Evolutionary conservation across 2,888 invertebrate species (phyloP), one percentile per base, ranked within the genome.

Genomic region (Baronia brevicornis): DNA sequence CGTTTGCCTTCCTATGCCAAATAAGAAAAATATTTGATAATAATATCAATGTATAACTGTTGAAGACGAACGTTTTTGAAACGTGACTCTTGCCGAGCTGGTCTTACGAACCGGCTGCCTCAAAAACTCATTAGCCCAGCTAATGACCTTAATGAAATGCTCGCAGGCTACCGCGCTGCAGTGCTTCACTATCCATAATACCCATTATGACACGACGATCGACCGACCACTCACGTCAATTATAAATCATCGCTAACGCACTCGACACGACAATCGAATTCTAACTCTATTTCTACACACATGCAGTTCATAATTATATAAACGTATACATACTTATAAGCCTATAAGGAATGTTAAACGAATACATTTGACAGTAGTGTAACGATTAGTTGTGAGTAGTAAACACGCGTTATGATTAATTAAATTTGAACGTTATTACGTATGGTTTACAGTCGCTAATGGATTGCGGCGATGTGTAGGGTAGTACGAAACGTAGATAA

Each of bases 61-160:
- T n/a, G n/a, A n/a, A n/a, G n/a, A n/a, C n/a, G n/a, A n/a, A n/a
- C n/a, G n/a, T n/a, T n/a, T n/a, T n/a, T n/a, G n/a, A n/a, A n/a
- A n/a, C n/a, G n/a, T n/a, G n/a, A n/a, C n/a, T n/a, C n/a, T n/a
- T n/a, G n/a, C n/a, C n/a, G n/a, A n/a, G n/a, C n/a, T n/a, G 23
- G 11, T 30, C 18, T 31, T 44, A 40, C 41, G 46, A 38, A 46
- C 41, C 37, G 38, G 41, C 47, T 54, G 52, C 54, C 60, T 63
- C 56, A 60, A 72, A 64, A 60, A 54, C 59, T 72, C 68, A 73
- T 73, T 69, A 67, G 67, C 59, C 59, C 59, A 60, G 59, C 70
- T 74, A 68, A 75, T 70, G 70, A 66, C 69, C 63, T 70, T 74
- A 75, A 66, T 68, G 68, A 64, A 63, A 69, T 73, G 66, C 67